Base-by-base conservation (phyloP, 30 jellyfish, hydroid and myxozoan species). In the Pseudorhiza aurosa region DNA sequence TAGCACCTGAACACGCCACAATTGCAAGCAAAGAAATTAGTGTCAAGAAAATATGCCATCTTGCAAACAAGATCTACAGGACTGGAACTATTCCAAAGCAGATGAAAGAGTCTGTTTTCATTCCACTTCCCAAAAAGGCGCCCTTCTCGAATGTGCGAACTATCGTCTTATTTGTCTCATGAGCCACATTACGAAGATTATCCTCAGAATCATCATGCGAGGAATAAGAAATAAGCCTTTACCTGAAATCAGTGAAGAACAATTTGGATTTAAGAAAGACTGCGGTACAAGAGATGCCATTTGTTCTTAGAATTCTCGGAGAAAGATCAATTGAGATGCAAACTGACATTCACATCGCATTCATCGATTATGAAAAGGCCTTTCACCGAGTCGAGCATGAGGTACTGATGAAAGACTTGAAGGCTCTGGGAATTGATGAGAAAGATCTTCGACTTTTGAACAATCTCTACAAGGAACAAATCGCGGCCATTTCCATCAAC, bases 51-150 rank as follows among this genome's bases (percentile, higher is more conserved):
- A n/a, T n/a, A n/a, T n/a, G n/a, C n/a, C n/a, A n/a, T n/a, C n/a
- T n/a, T n/a, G n/a, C n/a, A n/a, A n/a, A n/a, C n/a, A n/a, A n/a
- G n/a, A n/a, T n/a, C n/a, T n/a, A n/a, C n/a, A n/a, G n/a, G n/a
- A n/a, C n/a, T n/a, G n/a, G n/a, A n/a, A n/a, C n/a, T n/a, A n/a
- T n/a, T n/a, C n/a, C n/a, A n/a, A n/a, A n/a, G n/a, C n/a, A n/a
- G n/a, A n/a, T 57, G 78, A 30, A 64, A 64, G 78, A 64, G 43
- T 32, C 78, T 7, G 59, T 64, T 10, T 28, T 64, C 21, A 40
- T 64, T 35, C 59, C 78, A 7, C 78, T 64, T 32, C 68, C 78
- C 8, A 64, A 40, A 27, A 64, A 64, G 78, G 78, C 17, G 59
- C 8, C 68, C 78, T 64, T 4, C 57, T 64, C 22, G 68, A 28